phyloP scores from a whole-genome alignment of 1,140 invertebrate genomes.

The Sarcophaga bullata region DNA sequence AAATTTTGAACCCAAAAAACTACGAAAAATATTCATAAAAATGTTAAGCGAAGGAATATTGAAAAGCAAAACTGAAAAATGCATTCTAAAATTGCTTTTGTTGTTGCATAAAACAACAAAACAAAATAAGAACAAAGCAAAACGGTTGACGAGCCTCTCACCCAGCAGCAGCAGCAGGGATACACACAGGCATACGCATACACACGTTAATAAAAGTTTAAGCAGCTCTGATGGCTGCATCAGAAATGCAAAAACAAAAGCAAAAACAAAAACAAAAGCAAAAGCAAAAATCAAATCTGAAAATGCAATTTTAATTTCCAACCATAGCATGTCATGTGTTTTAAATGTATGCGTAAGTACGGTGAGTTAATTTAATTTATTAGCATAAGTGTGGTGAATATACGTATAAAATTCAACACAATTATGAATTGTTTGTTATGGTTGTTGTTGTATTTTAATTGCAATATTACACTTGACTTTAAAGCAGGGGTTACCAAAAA shows the following conservation, averaged over 20 bases:
- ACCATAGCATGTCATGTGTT: neutral
- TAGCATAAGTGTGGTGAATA: conserved; percentile 15
- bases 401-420: neutral
- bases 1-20: conserved; percentile 13
- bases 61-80: conserved; percentile 27
- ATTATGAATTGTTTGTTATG: neutral
- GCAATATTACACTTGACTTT: conserved; percentile 36
- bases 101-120: neutral
- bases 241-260: neutral
- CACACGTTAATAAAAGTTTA: too few relatives aligned
- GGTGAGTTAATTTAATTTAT: neutral
- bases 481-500: conserved; percentile 15
- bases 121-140: conserved; percentile 23
- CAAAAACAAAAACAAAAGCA: too few relatives aligned
- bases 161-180: too few relatives aligned
- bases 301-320: neutral
- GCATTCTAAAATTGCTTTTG: neutral
- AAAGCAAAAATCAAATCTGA: too few relatives aligned
- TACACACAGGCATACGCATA: too few relatives aligned
- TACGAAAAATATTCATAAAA: neutral
- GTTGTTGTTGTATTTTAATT: conserved; percentile 14
- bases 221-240: neutral
- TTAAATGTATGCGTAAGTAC: too few relatives aligned
- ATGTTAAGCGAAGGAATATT: neutral
- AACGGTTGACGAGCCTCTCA: conserved; percentile 35